A percentile compares a stretch with the other conserved stretches of the same genome.
These are phyloP conservation scores for Bovichtus variegatus DNA, from an alignment of 2,797 vertebrate species.

Conservation along the genomic window DNA sequence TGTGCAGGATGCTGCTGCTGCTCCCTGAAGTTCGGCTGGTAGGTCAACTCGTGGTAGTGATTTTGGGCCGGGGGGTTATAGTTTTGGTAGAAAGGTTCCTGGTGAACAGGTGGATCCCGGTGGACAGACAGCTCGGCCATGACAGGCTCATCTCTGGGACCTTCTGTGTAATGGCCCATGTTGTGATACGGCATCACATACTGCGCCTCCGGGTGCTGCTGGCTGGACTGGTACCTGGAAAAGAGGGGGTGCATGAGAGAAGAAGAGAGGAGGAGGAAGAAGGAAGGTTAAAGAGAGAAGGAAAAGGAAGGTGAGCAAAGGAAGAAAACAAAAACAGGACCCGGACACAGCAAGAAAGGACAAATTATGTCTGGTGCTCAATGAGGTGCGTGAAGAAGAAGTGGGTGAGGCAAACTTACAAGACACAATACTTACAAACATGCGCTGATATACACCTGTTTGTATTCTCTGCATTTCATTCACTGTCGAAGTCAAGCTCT, in stretches of 20 bases:
- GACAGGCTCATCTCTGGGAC: slow-evolving; percentile 70
- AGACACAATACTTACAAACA: slow-evolving; percentile 52
- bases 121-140: slow-evolving; percentile 79
- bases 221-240: slow-evolving; percentile 83
- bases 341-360: slow-evolving; percentile 3
- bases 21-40: slow-evolving; percentile 56
- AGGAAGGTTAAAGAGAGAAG: slow-evolving; percentile 1
- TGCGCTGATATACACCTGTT: slow-evolving; percentile 40
- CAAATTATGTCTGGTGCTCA: slow-evolving; percentile 11
- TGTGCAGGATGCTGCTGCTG: slow-evolving; percentile 40
- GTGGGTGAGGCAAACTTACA: slow-evolving; percentile 42
- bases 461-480: slow-evolving; percentile 42
- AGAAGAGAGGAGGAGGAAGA: not conserved
- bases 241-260: not conserved
- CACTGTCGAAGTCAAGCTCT: not conserved
- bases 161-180: slow-evolving; percentile 67
- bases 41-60: slow-evolving; percentile 59
- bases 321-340: not conserved
- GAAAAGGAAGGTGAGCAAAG: slow-evolving; percentile 1
- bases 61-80: slow-evolving; percentile 17
- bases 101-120: slow-evolving; percentile 69
- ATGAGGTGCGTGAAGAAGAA: slow-evolving; percentile 29
- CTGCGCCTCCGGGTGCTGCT: slow-evolving; percentile 80
- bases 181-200: slow-evolving; percentile 76
- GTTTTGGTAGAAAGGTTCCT: slow-evolving; percentile 67